Evolutionary conservation across 2,797 vertebrate genomes (phyloP).

Genomic region (Urocyon cinereoargenteus): DNA sequence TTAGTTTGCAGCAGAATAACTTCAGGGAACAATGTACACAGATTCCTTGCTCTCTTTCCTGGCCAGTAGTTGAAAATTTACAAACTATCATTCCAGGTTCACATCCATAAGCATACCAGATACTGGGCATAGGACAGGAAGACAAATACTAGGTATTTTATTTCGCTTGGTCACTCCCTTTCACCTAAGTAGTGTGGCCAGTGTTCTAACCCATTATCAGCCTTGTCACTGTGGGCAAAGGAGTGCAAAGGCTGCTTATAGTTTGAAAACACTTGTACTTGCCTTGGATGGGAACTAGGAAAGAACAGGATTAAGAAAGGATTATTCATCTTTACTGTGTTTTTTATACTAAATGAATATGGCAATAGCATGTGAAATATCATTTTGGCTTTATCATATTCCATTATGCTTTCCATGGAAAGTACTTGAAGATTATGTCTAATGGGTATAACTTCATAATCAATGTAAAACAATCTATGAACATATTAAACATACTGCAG

Average conservation of each 20-base stretch:
- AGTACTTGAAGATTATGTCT: background rate
- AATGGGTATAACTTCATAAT: background rate
- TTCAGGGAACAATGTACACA: background rate
- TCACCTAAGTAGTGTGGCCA: background rate
- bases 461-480: background rate
- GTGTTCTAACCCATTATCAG: background rate
- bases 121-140: background rate
- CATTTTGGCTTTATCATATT: background rate
- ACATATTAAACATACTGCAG: background rate
- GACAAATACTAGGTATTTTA: background rate
- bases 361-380: background rate
- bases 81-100: background rate
- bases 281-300: background rate
- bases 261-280: background rate
- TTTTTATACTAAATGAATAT: background rate
- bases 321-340: background rate
- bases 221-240: background rate
- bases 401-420: background rate
- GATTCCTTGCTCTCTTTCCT: background rate
- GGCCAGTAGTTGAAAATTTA: constrained; percentile 20
- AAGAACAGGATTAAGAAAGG: background rate
- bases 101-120: background rate
- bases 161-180: background rate
- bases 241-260: background rate
- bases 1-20: background rate